These are phyloP conservation scores for Actenoides hombroni DNA, from an alignment of 2,113 vertebrate species.

Conservation along the genomic window DNA sequence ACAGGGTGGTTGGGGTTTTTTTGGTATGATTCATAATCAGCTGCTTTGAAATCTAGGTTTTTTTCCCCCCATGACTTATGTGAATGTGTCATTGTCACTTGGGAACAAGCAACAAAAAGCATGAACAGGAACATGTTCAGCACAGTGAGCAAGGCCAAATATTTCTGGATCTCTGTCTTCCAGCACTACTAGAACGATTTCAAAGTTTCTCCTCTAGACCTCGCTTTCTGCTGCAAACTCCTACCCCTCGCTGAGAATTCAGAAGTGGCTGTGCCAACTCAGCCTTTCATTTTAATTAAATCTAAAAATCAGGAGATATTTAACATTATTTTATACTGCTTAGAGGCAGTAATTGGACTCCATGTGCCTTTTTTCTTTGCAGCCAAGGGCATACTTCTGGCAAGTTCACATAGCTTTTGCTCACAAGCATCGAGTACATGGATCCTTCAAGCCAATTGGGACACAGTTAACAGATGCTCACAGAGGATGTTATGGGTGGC, in stretches of 20 bases:
- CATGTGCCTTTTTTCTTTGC: background rate
- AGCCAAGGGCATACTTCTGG: slow-evolving; percentile 43
- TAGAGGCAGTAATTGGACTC: slow-evolving; percentile 49
- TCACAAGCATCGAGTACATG: background rate
- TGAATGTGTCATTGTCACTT: slow-evolving; percentile 63
- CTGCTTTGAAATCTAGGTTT: slow-evolving; percentile 34
- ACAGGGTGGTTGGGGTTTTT: background rate
- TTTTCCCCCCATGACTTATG: background rate
- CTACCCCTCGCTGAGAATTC: background rate
- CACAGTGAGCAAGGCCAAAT: slow-evolving; percentile 28
- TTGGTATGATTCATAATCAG: slow-evolving; percentile 56
- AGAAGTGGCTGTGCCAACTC: background rate
- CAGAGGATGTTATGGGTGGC: background rate
- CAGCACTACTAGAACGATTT: background rate
- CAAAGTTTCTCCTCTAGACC: background rate
- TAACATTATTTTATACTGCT: slow-evolving; percentile 49
- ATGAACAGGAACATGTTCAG: slow-evolving; percentile 3
- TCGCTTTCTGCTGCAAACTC: background rate
- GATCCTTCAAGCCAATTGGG: slow-evolving; percentile 6
- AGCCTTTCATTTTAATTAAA: slow-evolving; percentile 54
- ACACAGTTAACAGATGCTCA: slow-evolving; percentile 6
- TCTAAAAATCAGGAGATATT: slow-evolving; percentile 41
- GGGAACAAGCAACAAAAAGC: slow-evolving; percentile 56
- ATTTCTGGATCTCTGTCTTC: slow-evolving; percentile 5
- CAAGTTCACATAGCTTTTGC: slow-evolving; percentile 27